Evolutionary conservation across 1,140 invertebrate species (phyloP), one percentile per base, ranked within the genome.

Genomic region (Sminthurides bifidus): DNA sequence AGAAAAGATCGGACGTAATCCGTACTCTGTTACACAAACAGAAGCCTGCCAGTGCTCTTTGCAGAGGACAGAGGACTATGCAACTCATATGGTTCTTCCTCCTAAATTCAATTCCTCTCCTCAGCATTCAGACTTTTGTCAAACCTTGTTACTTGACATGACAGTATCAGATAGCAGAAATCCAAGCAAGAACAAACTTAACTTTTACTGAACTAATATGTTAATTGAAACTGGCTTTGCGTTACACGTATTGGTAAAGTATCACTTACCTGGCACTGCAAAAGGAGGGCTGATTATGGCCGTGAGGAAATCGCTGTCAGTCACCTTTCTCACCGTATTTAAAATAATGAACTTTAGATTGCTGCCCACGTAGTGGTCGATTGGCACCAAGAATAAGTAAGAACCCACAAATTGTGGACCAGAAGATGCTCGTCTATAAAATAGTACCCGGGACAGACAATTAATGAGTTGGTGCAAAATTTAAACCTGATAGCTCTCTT

Each of bases 281-380:
- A 57, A 78, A 0, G 82, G 81, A 27, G 78, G 77, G 56, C 76
- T 70, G 12, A 82, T 68, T 17, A 78, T 70, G 14, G 80, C 81
- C 10, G 70, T 67, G 35, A 75, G 72, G 65, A 83, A 86, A 41
- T 73, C 69, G 0, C 69, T 53, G 15, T 80, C 75, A 0, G 74
- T 75, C 5, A 75, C 73, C 52, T 82, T 70, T 60, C 81, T 70
- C 8, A 83, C 66, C 0, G 74, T 70, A 65, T 85, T 85, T 12
- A 85, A 73, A 1, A 84, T 58, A 38, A 85, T 82, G 65, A 81
- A 85, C 65, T 80, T 81, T 37, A 86, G 67, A 69, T 76, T 78
- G 14, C 77, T 77, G 8, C 79, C 79, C 54, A 76, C 52, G 60
- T 76, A 82, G 63, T 79, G 77, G 69, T 83, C 82, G 10, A 84